Evolutionary conservation across 2,113 vertebrate species (phyloP).

Genomic region (Rhinoderma darwinii): DNA sequence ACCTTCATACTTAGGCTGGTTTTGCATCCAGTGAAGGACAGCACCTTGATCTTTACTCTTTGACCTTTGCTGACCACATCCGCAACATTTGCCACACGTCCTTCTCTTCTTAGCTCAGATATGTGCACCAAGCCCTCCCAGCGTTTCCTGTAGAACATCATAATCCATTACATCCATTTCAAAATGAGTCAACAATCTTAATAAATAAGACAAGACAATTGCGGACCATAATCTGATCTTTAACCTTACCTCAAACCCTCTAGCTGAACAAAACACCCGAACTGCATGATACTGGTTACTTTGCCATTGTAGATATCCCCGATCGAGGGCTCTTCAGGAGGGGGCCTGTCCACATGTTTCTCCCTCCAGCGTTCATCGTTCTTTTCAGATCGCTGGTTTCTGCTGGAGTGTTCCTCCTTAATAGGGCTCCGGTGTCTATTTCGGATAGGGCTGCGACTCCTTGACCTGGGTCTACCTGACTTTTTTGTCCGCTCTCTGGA

Average conservation of each 20-base stretch:
- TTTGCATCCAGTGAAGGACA: constrained; percentile 98
- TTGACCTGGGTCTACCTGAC: constrained; percentile 71
- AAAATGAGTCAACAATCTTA: background rate
- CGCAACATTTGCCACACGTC: constrained; percentile 93
- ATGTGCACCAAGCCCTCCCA: constrained; percentile 99
- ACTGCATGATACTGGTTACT: constrained; percentile 98
- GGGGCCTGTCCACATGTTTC: constrained; percentile 91
- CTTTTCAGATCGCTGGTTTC: constrained; percentile 68
- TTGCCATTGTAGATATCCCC: constrained; percentile 98
- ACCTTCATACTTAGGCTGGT: constrained; percentile 99
- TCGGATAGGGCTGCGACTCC: constrained; percentile 65
- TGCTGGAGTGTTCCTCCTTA: constrained; percentile 72
- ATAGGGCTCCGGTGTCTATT: constrained; percentile 65
- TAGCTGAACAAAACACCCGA: constrained; percentile 97
- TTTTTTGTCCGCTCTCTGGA: constrained; percentile 84
- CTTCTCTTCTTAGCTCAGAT: constrained; percentile 93
- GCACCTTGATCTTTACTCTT: constrained; percentile 94
- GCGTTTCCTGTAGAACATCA: constrained; percentile 81
- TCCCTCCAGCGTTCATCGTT: constrained; percentile 87
- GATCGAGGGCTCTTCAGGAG: constrained; percentile 91
- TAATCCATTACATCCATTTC: background rate
- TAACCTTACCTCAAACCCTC: constrained; percentile 87
- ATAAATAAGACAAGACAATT: background rate
- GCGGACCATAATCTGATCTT: background rate
- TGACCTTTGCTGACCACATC: constrained; percentile 98